A percentile compares a stretch with the other conserved stretches of the same genome.
These are phyloP conservation scores for Gallinago nigripennis DNA, from an alignment of 2,797 vertebrate genomes.

Conservation along the genomic window DNA sequence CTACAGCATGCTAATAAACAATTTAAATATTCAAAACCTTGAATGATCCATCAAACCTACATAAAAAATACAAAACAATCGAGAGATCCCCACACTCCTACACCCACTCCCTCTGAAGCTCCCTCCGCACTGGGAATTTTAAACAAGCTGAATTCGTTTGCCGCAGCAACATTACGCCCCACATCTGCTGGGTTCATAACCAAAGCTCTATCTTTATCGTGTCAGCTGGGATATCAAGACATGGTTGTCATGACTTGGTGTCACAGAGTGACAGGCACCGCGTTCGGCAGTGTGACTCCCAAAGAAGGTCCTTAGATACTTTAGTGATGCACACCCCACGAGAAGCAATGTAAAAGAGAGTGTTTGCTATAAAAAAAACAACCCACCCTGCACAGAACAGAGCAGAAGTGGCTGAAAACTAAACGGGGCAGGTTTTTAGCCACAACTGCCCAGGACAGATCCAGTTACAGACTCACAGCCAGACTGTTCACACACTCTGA, in stretches of 20 bases:
- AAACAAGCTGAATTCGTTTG: background rate
- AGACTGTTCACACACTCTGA: background rate
- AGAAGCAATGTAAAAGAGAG: background rate
- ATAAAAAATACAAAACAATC: background rate
- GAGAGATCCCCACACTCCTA: background rate
- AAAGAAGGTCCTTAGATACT: background rate
- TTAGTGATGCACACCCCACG: rapidly evolving
- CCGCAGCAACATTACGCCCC: background rate
- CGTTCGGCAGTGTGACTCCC: background rate
- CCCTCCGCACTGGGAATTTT: background rate
- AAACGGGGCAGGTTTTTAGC: background rate
- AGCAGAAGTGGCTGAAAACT: background rate
- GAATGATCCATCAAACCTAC: background rate
- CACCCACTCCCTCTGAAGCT: background rate
- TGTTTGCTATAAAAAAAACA: background rate
- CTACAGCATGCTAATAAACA: background rate
- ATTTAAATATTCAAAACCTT: background rate
- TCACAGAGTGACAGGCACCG: background rate
- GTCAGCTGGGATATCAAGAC: background rate
- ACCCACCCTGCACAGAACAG: background rate
- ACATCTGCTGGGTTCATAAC: background rate
- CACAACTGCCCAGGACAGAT: rapidly evolving
- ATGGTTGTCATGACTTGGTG: background rate
- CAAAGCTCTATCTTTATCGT: background rate
- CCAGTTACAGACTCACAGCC: background rate